Conservation (phyloP, 64 coral and sea anemone genomes). For the Dendronephthya gigantea region DNA sequence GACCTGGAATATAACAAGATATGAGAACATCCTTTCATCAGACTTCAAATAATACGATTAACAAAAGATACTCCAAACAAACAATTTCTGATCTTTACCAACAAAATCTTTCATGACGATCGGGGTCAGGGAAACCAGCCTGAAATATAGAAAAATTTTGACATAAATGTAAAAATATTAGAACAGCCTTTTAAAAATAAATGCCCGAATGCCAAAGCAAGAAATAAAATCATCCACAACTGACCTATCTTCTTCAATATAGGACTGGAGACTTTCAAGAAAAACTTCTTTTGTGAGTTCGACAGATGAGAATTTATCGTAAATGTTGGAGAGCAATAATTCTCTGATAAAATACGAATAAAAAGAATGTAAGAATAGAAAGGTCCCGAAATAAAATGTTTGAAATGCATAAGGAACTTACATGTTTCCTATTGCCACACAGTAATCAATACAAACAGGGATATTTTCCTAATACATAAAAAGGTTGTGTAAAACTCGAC, state of each 20-base stretch:
- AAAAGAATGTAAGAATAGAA: too few species aligned
- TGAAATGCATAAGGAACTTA: too few species aligned
- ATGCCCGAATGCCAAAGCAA: too few species aligned
- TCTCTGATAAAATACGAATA: conserved; percentile 34
- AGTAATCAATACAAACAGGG: conserved; percentile 77
- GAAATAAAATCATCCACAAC: background rate
- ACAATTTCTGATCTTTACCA: conserved; percentile 47
- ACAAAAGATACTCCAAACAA: too few species aligned
- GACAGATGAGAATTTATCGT: conserved; percentile 78
- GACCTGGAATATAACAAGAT: conserved; percentile 35
- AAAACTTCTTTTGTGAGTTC: conserved; percentile 52
- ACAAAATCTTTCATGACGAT: conserved; percentile 97
- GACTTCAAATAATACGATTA: too few species aligned
- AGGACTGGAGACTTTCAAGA: conserved; percentile 71
- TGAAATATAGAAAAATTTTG: conserved; percentile 12
- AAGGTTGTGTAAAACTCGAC: background rate
- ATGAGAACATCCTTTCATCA: too few species aligned
- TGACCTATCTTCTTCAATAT: conserved; percentile 82
- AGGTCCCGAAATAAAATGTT: too few species aligned
- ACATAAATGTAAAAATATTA: too few species aligned
- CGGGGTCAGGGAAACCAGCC: conserved; percentile 80
- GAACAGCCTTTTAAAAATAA: too few species aligned
- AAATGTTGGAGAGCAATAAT: conserved; percentile 70
- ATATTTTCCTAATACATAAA: conserved; percentile 47
- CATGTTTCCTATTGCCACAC: conserved; percentile 50